Evolutionary conservation across 1,140 invertebrate genomes (phyloP), one percentile per base, ranked within the genome.

Genomic region (Lanistes nyassanus): DNA sequence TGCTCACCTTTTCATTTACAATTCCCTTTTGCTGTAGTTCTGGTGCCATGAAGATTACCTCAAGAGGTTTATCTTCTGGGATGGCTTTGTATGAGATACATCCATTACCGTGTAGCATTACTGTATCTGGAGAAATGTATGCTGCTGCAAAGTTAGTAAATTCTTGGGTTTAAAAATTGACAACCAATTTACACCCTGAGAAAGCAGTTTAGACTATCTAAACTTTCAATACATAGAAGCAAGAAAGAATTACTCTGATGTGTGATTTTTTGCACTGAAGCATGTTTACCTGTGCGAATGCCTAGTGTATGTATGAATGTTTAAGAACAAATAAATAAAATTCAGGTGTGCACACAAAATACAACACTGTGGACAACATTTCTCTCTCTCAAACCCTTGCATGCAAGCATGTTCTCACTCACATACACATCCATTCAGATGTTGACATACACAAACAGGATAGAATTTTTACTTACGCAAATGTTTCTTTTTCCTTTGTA

Each of bases 31-130:
- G 78, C 73, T 86, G 85, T 34, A 88, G 71, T 76, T 88, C 86
- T 34, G 86, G 86, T 23, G 86, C 84, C 85, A 88, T 85, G 71
- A 81, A 88, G 13, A 85, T 82, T 3, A 83, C 80, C 62, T 88
- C 84, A 29, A 88, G 64, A 23, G 82, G 83, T 73, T 85, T 85
- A 31, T 86, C 85, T 37, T 86, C 83, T 29, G 84, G 84, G 21
- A 85, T 83, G 29, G 82, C 81, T 36, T 82, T 83, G 67, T 84
- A 86, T 0, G 79, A 79, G 19, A 86, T 51, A 65, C 73, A 81
- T 16, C 86, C 86, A 69, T 80, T 79, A n/a, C 83, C 83, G 31
- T 79, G 71, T 0, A 87, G 71, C n/a, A 86, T 70, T 23, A 86
- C 47, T 26, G 86, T 87, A 58, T 86, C 84, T 34, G 81, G 81